Base-by-base conservation (phyloP, 2,888 invertebrate species). In the Prionchulus punctatus region DNA sequence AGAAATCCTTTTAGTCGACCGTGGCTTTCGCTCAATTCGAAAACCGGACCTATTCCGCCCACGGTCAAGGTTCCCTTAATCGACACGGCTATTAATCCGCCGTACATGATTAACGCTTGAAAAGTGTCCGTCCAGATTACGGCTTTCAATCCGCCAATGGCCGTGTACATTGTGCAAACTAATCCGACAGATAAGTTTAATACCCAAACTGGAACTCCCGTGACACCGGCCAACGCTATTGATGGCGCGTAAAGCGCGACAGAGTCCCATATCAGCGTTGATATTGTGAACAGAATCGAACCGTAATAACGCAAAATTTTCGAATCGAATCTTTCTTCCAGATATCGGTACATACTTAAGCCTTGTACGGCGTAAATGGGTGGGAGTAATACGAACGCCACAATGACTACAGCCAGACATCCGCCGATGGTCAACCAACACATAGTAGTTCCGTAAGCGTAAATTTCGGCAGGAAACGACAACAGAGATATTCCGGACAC, bases 81-180 rank as follows among this genome's bases (percentile, higher is more conserved):
- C 1, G 71, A 60, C 2, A 72, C 63, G 15, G 69, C 66, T 1
- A 72, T 43, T 23, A 72, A 59, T 3, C 73, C 72, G 1, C 66
- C 63, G 56, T 72, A 65, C 70, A 73, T 73, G 54, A 72, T 66
- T 2, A 61, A 30, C 3, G 71, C 66, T 30, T 56, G 57, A 30
- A 57, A 57, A 1, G 57, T 43, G 31, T 73, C 73, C 0, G 73
- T 73, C 70, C 72, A 72, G 60, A 73, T 63, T 30, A 73, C 72
- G 1, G 72, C 72, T 62, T 71, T 71, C 67, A 72, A 70, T 1
- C 72, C 73, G 21, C 72, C 72, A 59, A 72, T 51, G 1, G 70
- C 65, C 18, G 72, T 72, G 60, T 72, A 72, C 50, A 70, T 66
- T n/a, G 70, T 70, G 58, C 71, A 71, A 2, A 71, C 67, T 0